A percentile compares a stretch with the other conserved stretches of the same genome.
phyloP scores from a whole-genome alignment of 2,888 invertebrate species.

The Hirtodrosophila cameraria region DNA sequence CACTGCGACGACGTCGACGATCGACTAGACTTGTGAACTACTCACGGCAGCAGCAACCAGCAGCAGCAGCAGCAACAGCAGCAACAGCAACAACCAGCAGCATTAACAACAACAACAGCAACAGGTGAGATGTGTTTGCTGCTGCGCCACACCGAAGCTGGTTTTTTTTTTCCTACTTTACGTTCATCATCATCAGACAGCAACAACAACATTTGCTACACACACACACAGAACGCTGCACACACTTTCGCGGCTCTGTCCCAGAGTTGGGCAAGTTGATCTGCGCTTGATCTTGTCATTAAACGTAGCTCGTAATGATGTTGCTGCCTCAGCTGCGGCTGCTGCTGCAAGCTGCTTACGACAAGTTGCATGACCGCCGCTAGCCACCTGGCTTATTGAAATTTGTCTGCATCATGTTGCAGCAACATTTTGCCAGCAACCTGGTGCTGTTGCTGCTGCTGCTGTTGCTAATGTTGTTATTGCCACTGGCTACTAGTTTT shows the following conservation, averaged over 20 bases:
- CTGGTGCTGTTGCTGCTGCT: slow-evolving; percentile 15
- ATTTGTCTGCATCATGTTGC: slow-evolving; percentile 65
- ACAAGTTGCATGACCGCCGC: slow-evolving; percentile 73
- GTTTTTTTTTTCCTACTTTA: slow-evolving; percentile 65
- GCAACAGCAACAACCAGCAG: slow-evolving; percentile 37
- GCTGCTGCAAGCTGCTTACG: slow-evolving; percentile 28
- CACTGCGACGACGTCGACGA: slow-evolving; percentile 64
- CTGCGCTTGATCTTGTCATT: slow-evolving; percentile 82
- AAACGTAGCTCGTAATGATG: slow-evolving; percentile 73
- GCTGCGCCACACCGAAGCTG: slow-evolving; percentile 72
- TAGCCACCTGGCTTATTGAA: slow-evolving; percentile 68
- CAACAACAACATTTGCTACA: slow-evolving; percentile 64
- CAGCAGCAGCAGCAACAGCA: slow-evolving; percentile 26
- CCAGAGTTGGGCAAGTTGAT: slow-evolving; percentile 58
- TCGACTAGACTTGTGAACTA: slow-evolving; percentile 70
- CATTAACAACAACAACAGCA: slow-evolving; percentile 37
- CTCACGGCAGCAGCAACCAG: slow-evolving; percentile 53
- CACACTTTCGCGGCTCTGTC: slow-evolving; percentile 38
- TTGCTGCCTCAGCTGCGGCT: slow-evolving; percentile 41
- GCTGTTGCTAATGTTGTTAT: slow-evolving; percentile 43
- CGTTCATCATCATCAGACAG: slow-evolving; percentile 66
- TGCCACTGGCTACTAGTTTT: slow-evolving; percentile 58
- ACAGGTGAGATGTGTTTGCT: slow-evolving; percentile 72
- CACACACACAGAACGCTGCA: slow-evolving; percentile 20
- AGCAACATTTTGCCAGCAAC: slow-evolving; percentile 51